A percentile compares a stretch with the other conserved stretches of the same genome.
Evolutionary conservation across 2,888 invertebrate genomes (phyloP).

Genomic region (Synergus itoensis): DNA sequence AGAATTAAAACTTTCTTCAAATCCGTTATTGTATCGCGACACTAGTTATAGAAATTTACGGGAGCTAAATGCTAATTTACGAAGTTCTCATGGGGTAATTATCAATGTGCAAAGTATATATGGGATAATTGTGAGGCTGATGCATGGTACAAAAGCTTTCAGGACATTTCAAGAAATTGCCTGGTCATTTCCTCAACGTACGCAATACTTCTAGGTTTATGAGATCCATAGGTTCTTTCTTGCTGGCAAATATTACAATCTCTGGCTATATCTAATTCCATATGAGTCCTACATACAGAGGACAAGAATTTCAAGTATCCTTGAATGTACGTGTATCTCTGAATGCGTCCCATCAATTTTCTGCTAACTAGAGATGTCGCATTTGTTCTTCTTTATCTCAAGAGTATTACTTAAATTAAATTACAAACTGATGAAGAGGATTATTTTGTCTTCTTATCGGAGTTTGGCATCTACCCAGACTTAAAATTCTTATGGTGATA

Average conservation of each 20-base stretch:
- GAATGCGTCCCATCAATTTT: background rate
- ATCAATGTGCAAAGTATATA: slow-evolving; percentile 4
- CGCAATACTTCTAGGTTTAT: background rate
- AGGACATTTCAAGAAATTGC: slow-evolving; percentile 23
- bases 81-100: background rate
- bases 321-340: background rate
- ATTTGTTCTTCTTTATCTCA: background rate
- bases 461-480: background rate
- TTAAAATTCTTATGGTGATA: too few relatives aligned
- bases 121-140: background rate
- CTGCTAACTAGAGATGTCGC: background rate
- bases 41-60: background rate
- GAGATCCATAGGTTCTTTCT: background rate
- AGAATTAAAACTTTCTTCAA: background rate
- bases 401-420: slow-evolving; percentile 12
- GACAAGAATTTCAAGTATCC: background rate
- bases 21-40: background rate
- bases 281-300: background rate
- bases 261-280: background rate
- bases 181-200: slow-evolving; percentile 9
- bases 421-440: background rate
- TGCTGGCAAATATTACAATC: background rate
- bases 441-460: background rate
- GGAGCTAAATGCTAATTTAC: background rate
- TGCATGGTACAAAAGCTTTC: slow-evolving; percentile 7